Conservation (phyloP, 2,888 invertebrate species). For the Drosophila neutralis region DNA sequence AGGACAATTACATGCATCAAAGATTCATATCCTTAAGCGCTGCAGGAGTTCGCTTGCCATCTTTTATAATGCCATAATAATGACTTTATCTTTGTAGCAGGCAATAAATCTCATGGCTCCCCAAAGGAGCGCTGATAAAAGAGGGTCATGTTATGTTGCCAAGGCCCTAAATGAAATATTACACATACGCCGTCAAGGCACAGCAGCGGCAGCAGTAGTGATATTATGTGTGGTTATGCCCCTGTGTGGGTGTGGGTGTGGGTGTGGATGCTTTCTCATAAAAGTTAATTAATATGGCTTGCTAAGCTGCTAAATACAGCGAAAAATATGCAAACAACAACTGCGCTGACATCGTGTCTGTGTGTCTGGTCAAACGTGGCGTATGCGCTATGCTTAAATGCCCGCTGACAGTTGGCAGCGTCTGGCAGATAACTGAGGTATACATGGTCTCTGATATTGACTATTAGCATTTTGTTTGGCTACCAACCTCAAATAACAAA, state of each 20-base stretch:
- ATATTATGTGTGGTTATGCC: conserved; percentile 6
- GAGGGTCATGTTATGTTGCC: conserved; percentile 39
- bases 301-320: conserved; percentile 72
- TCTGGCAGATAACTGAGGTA: conserved; percentile 17
- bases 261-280: conserved; percentile 53
- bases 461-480: conserved; percentile 22
- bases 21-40: conserved; percentile 78
- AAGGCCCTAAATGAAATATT: conserved; percentile 73
- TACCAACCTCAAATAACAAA: conserved; percentile 55
- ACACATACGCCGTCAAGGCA: conserved; percentile 52
- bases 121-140: conserved; percentile 65
- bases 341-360: conserved; percentile 49
- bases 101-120: conserved; percentile 71
- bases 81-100: conserved; percentile 78
- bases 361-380: conserved; percentile 30
- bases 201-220: not conserved
- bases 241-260: conserved; percentile 3
- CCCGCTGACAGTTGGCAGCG: conserved; percentile 49
- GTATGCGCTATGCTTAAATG: conserved; percentile 52
- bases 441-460: not conserved
- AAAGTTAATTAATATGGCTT: conserved; percentile 76
- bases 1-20: conserved; percentile 77
- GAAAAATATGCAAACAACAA: conserved; percentile 51
- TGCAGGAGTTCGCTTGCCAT: conserved; percentile 56
- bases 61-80: conserved; percentile 78